Evolutionary conservation across 1,140 invertebrate genomes (phyloP).

Genomic region (Cherax quadricarinatus): DNA sequence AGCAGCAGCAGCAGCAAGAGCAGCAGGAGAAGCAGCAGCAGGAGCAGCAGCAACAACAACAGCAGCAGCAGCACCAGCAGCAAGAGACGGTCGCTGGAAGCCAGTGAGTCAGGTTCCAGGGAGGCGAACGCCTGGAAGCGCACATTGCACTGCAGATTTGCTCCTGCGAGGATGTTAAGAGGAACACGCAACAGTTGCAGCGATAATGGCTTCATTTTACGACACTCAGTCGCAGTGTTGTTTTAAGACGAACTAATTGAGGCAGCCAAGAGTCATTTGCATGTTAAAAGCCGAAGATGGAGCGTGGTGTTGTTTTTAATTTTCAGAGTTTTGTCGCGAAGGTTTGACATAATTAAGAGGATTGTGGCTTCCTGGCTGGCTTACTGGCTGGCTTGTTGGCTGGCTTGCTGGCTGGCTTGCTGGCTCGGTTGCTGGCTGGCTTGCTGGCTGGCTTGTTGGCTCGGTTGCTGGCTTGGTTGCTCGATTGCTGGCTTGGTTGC

Average conservation of each 20-base stretch:
- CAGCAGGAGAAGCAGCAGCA: too few species aligned
- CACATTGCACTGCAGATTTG: slow-evolving; percentile 32
- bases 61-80: too few species aligned
- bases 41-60: too few species aligned
- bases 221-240: slow-evolving; percentile 42
- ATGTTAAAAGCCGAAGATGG: background rate
- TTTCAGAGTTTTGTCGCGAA: background rate
- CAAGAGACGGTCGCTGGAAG: background rate
- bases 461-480: too few species aligned
- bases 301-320: background rate
- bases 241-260: slow-evolving; percentile 47
- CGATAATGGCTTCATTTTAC: slow-evolving; percentile 49
- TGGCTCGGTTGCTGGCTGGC: too few species aligned
- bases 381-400: too few species aligned
- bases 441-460: too few species aligned
- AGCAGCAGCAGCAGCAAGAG: too few species aligned
- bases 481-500: too few species aligned
- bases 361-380: too few species aligned
- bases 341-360: background rate
- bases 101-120: background rate
- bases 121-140: background rate
- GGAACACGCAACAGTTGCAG: slow-evolving; percentile 49
- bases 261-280: slow-evolving; percentile 14
- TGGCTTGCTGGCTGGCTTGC: too few species aligned
- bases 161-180: slow-evolving; percentile 24